Conservation (phyloP, 2,113 vertebrate species). For the Natator depressus region DNA sequence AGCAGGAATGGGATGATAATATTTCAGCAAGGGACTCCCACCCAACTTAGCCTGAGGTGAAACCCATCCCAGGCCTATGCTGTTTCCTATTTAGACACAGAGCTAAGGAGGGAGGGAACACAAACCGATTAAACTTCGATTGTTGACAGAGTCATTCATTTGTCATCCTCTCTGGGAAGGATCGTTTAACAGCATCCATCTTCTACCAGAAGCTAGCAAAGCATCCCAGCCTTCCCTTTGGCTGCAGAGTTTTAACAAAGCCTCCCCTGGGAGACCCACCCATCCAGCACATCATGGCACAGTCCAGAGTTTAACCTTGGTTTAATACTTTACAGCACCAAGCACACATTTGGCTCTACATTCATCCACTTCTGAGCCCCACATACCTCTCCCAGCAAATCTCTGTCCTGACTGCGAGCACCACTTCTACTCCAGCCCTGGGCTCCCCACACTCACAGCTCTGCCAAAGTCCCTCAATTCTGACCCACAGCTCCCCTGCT, state of each 20-base stretch:
- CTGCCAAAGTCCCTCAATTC: neutral
- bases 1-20: neutral
- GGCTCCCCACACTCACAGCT: neutral
- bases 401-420: fast-evolving
- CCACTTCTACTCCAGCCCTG: neutral
- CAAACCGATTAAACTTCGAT: too few relatives aligned
- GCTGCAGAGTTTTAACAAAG: neutral
- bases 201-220: neutral
- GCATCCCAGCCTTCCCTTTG: neutral
- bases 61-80: fast-evolving
- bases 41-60: fast-evolving
- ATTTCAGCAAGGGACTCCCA: fast-evolving
- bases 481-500: neutral
- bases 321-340: fast-evolving
- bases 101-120: neutral
- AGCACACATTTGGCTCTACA: neutral
- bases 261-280: neutral
- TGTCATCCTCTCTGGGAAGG: neutral
- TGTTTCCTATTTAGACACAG: fast-evolving
- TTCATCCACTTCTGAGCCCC: neutral
- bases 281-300: neutral
- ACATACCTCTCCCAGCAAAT: neutral
- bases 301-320: fast-evolving
- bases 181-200: neutral
- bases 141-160: neutral